Base-by-base conservation (phyloP, 2,888 invertebrate genomes). In the Epicampocera succincta region DNA sequence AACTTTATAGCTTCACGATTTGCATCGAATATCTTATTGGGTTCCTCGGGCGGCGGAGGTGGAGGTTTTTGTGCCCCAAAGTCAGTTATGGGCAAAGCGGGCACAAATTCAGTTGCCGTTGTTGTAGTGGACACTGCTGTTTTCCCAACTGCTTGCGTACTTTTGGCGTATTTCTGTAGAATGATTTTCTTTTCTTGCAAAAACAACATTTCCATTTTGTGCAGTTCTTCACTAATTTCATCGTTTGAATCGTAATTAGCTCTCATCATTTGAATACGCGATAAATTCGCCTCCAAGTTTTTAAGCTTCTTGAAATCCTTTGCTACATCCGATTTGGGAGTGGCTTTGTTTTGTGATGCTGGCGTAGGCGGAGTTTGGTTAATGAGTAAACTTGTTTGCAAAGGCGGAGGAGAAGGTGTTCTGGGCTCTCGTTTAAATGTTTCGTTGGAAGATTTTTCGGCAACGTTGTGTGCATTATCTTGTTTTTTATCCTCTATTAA, bases 1-100 rank as follows among this genome's bases (percentile, higher is more conserved):
- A 90, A 40, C 78, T 90, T 90, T 19, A 90, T 90, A 5, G 89
- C 87, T 77, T 90, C 90, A 5, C 91, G 88, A 83, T 90, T 91
- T 3, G 86, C 85, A 84, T 90, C 88, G 48, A 90, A 90, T 2
- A 91, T 90, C 46, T 87, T 89, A 50, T 87, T 87, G 0, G 87
- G 78, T 42, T 82, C 82, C 15, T 65, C 58, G 1, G 74, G 87
- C 0, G 86, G 84, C 0, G 58, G 33, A 33, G 33, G 54, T 2
- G 80, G 83, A 0, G 80, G 19, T 15, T 29, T 46, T 54, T n/a
- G 9, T 33, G 17, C 54, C 25, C 77, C 73, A 54, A 80, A 76
- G 13, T 79, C 69, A 17, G 38, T 74, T 15, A 44, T 6, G 9
- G 83, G 52, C n/a, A 71, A 68, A 8, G 76, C 48, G 29, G 63